These are phyloP conservation scores for Piezodorus guildinii DNA, from an alignment of 1,140 invertebrate genomes.

Conservation along the genomic window DNA sequence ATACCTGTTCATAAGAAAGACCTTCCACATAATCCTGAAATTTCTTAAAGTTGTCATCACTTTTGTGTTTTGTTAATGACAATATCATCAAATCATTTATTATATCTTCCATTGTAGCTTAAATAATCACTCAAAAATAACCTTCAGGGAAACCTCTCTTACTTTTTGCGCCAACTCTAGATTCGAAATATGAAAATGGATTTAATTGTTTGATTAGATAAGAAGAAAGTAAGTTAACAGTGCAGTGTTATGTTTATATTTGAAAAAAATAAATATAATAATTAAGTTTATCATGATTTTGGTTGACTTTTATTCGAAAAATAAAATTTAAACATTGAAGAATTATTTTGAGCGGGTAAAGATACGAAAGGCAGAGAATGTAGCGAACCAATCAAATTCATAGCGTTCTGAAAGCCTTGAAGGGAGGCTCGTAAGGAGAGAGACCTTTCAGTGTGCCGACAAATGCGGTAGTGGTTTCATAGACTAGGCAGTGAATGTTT, in stretches of 20 bases:
- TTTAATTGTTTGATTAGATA: too few species aligned
- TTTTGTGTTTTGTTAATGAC: slow-evolving; percentile 10
- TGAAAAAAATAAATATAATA: too few species aligned
- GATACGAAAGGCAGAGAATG: not conserved
- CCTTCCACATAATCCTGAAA: slow-evolving; percentile 21
- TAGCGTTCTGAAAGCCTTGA: not conserved
- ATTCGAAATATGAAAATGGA: too few species aligned
- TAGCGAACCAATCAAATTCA: not conserved
- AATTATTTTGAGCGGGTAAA: not conserved
- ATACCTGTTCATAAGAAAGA: slow-evolving; percentile 15
- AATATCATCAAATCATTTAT: slow-evolving; percentile 15
- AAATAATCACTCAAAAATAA: not conserved
- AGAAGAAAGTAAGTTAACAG: too few species aligned
- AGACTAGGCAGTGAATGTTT: not conserved
- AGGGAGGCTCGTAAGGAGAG: not conserved
- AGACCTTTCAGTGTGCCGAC: not conserved
- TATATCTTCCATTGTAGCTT: slow-evolving; percentile 4
- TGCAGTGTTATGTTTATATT: too few species aligned
- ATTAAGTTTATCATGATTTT: too few species aligned
- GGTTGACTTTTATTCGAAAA: too few species aligned
- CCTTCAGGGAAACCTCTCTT: not conserved
- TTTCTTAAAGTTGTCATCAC: slow-evolving; percentile 18
- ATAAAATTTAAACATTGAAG: too few species aligned
- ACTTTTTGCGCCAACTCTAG: not conserved
- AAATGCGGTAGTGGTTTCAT: not conserved